Base-by-base conservation (phyloP, 2,797 vertebrate species). In the Remorina albescens region DNA sequence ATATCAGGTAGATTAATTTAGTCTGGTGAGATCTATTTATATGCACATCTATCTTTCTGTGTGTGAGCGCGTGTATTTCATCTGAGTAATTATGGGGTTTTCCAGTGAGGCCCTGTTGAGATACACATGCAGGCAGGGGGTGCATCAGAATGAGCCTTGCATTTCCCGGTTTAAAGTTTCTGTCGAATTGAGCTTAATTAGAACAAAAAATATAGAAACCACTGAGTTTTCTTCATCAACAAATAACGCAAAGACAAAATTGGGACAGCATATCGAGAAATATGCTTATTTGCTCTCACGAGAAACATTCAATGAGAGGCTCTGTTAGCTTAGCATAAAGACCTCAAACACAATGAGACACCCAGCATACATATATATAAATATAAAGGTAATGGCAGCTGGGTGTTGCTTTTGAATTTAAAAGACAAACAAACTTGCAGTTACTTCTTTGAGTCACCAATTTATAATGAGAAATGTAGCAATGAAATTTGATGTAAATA, bases 1-100 rank as follows among this genome's bases (percentile, higher is more conserved):
- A 74, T 67, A 71, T 69, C 68, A 63, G 28, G 37, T 42, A 71
- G 65, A 79, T 74, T 76, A 3, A 84, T 81, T 82, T 62, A 78
- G 55, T 55, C 47, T 37, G 6, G 25, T 44, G 28, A 41, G 37
- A 58, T 77, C 28, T 71, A 39, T 72, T 79, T 58, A 62, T 72
- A 42, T 6, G 32, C 15, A 15, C 57, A 26, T 41, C 30, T 70
- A 30, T 42, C 18, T 69, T 34, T 65, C 44, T 61, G 28, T 41
- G 28, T 41, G 23, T 73, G 58, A 59, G 49, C 59, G n/a, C 10
- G 19, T 67, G 23, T 69, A 54, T 72, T 54, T 55, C 28, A 61
- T 53, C 4, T 39, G 16, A 18, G 16, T 51, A 42, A 8, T 50
- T 25, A 50, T 26, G 23, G 47, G 23, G 15, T 26, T 46, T 50